Conservation (phyloP, 2,888 invertebrate species). For the Poecilobothrus nobilitatus region DNA sequence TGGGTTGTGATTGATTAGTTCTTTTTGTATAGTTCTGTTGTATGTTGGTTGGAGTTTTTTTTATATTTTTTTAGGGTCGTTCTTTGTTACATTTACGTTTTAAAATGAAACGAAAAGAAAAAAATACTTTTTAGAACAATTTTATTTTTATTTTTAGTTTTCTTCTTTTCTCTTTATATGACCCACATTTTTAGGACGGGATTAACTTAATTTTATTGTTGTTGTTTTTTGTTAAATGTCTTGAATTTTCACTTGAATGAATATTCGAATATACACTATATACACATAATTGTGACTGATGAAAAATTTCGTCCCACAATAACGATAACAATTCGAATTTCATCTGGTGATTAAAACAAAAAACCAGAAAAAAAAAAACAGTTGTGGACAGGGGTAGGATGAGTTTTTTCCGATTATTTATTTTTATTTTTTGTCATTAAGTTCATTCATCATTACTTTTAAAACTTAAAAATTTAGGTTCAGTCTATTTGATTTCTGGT, state of each 20-base stretch:
- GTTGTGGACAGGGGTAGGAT: too few relatives aligned
- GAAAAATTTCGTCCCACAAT: too few relatives aligned
- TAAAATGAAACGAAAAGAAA: not conserved
- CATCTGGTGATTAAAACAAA: too few relatives aligned
- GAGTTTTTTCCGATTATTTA: too few relatives aligned
- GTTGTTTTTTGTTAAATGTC: not conserved
- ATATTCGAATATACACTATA: not conserved
- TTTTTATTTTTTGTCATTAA: too few relatives aligned
- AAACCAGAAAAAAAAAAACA: too few relatives aligned
- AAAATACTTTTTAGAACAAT: too few relatives aligned
- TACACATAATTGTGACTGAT: too few relatives aligned
- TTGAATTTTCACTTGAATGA: not conserved
- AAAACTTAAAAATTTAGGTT: too few relatives aligned
- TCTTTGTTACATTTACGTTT: not conserved
- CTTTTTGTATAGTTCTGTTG: not conserved
- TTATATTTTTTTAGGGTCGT: not conserved
- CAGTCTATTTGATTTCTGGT: too few relatives aligned
- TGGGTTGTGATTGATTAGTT: constrained; percentile 2
- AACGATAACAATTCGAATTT: too few relatives aligned
- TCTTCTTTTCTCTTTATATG: not conserved
- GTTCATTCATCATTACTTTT: too few relatives aligned
- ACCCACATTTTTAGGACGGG: not conserved
- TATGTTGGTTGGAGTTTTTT: not conserved
- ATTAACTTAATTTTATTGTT: not conserved
- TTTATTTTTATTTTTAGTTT: not conserved